Conservation (phyloP, 2,113 vertebrate species). For the Lamprotornis superbus region DNA sequence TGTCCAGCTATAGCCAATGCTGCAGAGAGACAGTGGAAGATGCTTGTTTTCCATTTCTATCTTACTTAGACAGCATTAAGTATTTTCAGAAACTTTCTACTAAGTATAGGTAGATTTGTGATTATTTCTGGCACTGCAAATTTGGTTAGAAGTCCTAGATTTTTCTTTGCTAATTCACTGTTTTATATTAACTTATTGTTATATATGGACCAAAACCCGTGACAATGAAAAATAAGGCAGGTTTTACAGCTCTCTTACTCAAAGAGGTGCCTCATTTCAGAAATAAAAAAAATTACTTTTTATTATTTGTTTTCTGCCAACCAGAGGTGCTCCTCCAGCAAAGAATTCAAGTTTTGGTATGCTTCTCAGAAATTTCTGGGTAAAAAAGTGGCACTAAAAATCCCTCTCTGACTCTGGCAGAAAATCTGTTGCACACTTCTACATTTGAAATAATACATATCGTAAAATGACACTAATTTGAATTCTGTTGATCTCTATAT, state of each 20-base stretch:
- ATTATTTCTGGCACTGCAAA: neutral
- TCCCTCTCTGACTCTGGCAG: neutral
- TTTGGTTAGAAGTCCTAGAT: neutral
- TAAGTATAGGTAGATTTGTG: neutral
- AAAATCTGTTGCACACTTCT: neutral
- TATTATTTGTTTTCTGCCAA: neutral
- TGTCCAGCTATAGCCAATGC: neutral
- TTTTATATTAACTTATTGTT: neutral
- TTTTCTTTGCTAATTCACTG: neutral
- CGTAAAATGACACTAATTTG: neutral
- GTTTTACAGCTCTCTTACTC: neutral
- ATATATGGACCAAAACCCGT: neutral
- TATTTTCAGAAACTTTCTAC: neutral
- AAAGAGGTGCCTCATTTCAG: neutral
- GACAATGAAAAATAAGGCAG: neutral
- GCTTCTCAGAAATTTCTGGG: neutral
- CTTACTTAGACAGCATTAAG: neutral
- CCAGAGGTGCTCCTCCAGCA: neutral
- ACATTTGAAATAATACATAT: neutral
- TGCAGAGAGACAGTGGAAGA: neutral
- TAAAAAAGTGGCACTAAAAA: neutral
- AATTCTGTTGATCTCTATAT: neutral
- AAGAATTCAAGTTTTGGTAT: neutral
- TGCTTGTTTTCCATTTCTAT: neutral
- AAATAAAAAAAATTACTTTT: neutral